A percentile compares a stretch with the other conserved stretches of the same genome.
phyloP scores from a whole-genome alignment of 1,140 invertebrate genomes.

The Parasteatoda tepidariorum region DNA sequence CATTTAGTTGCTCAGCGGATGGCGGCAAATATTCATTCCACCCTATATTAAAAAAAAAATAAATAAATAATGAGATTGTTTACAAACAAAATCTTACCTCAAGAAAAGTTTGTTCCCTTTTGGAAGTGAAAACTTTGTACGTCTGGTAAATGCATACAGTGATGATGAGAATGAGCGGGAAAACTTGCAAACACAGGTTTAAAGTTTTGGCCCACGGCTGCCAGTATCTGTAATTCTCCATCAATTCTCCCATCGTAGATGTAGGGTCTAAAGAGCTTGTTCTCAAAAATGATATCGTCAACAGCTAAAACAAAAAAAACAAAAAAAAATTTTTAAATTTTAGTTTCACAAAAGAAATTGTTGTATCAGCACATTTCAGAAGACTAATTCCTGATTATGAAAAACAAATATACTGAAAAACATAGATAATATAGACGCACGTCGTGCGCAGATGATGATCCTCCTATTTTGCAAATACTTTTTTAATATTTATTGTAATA shows the following conservation, averaged over 20 bases:
- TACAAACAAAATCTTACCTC: constrained; percentile 75
- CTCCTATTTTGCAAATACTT: too few species aligned
- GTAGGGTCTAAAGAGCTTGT: constrained; percentile 79
- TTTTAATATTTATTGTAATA: too few species aligned
- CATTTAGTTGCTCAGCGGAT: too few species aligned
- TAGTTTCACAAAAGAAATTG: neutral
- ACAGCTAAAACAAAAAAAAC: neutral
- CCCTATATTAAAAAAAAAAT: too few species aligned
- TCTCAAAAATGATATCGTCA: constrained; percentile 75
- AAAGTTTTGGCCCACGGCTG: constrained; percentile 80
- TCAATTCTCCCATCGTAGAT: constrained; percentile 75
- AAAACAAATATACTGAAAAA: too few species aligned
- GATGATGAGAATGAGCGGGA: constrained; percentile 78
- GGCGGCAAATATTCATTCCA: too few species aligned
- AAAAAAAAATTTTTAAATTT: neutral
- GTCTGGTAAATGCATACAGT: constrained; percentile 68
- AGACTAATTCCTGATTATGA: too few species aligned
- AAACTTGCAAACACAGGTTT: constrained; percentile 80
- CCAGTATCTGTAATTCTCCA: constrained; percentile 77
- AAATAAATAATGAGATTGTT: too few species aligned
- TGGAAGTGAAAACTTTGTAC: constrained; percentile 78
- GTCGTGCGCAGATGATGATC: too few species aligned
- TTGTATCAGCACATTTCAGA: neutral
- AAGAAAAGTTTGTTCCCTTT: constrained; percentile 81
- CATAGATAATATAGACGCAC: too few species aligned